These are phyloP conservation scores for Epinephelus lanceolatus DNA, from an alignment of 2,113 vertebrate species.

Conservation along the genomic window DNA sequence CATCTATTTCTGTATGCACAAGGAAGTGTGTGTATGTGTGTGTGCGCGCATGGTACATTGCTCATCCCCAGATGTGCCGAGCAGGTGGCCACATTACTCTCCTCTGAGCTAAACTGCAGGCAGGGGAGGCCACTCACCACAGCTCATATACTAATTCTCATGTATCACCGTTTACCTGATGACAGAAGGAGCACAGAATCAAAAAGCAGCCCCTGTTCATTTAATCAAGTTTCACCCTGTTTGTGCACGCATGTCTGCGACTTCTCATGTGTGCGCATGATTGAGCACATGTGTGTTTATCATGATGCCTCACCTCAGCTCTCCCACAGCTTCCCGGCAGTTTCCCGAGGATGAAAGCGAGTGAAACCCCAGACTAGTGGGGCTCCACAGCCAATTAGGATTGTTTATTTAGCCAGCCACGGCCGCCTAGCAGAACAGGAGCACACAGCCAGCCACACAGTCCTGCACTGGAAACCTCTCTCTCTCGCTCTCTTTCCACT, in stretches of 20 bases:
- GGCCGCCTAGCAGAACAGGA: slow-evolving; percentile 82
- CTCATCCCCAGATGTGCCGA: slow-evolving; percentile 65
- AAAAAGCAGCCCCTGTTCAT: slow-evolving; percentile 14
- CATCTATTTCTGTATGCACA: slow-evolving; percentile 20
- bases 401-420: slow-evolving; percentile 88
- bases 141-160: slow-evolving; percentile 24
- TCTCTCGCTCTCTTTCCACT: slow-evolving; percentile 65
- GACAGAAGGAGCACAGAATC: slow-evolving; percentile 23
- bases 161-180: slow-evolving; percentile 43
- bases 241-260: slow-evolving; percentile 17
- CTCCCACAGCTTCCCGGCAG: slow-evolving; percentile 83
- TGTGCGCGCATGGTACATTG: not conserved
- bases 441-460: slow-evolving; percentile 85
- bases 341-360: slow-evolving; percentile 82
- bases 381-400: slow-evolving; percentile 96
- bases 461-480: slow-evolving; percentile 83
- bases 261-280: slow-evolving; percentile 61
- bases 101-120: slow-evolving; percentile 41
- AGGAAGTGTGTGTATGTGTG: slow-evolving; percentile 1
- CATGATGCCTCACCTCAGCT: slow-evolving; percentile 85
- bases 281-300: slow-evolving; percentile 83
- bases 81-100: slow-evolving; percentile 67
- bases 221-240: slow-evolving; percentile 34
- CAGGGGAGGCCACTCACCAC: slow-evolving; percentile 20
- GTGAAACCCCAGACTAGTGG: slow-evolving; percentile 90